Evolutionary conservation across 2,113 vertebrate genomes (phyloP), one percentile per base, ranked within the genome.

Genomic region (Trematocara macrostoma): DNA sequence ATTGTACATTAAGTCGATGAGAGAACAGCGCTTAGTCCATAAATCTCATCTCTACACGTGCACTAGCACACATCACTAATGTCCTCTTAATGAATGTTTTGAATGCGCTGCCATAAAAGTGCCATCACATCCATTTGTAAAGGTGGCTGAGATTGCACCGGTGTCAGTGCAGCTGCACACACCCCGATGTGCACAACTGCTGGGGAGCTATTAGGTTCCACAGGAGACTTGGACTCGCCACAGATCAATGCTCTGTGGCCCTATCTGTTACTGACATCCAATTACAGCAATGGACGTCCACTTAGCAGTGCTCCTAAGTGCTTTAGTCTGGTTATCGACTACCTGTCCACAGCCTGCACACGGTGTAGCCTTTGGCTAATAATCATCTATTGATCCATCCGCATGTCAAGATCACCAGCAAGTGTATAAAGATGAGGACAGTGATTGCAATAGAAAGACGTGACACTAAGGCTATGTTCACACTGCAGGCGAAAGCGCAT

Each of bases 241-340:
- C 91, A 83, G 91, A 94, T 94, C 94, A 82, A 90, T 91, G 91
- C 93, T 88, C 90, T 0, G n/a, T 93, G 92, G 92, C 79, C 90
- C 84, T 88, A 94, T 95, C 90, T 78, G 83, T 95, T 93, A 94
- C 94, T 84, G 92, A 89, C 91, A 94, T 87, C 91, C 91, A 94
- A 94, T 96, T 94, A 93, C 84, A 92, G 87, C 92, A 79, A 92
- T 88, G 88, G 94, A 86, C 59, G 59, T 92, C 88, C 82, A 79
- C 82, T 92, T 95, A 92, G 86, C 86, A 64, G 84, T 57, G 89
- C 82, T 47, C 64, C 93, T 89, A 91, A 96, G 91, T 94, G 91
- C 92, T 94, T 89, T 84, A 85, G 93, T 94, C 81, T 84, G 87
- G 92, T 88, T 95, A 95, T 93, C 88, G 95, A 94, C 91, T 69